Evolutionary conservation across 53 echinoderm and acorn worm genomes (phyloP).

Genomic region (Paracentrotus lividus): DNA sequence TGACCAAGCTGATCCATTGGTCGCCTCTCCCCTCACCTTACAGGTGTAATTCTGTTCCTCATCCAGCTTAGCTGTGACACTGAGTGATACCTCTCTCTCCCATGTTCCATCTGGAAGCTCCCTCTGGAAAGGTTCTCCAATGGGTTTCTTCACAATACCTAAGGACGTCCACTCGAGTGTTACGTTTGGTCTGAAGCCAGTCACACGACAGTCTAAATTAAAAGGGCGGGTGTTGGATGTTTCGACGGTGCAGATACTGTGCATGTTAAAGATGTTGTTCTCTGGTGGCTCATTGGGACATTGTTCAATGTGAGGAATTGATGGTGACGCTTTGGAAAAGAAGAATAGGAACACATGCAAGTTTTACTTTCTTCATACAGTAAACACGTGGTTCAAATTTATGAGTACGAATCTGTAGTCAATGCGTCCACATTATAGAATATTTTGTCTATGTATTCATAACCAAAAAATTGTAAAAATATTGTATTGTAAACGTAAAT

Average conservation of each 20-base stretch:
- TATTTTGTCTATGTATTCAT: too few species aligned
- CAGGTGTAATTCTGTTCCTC: conserved; percentile 36
- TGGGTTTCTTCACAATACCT: background rate
- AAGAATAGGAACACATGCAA: too few species aligned
- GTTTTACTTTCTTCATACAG: too few species aligned
- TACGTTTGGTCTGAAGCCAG: conserved; percentile 38
- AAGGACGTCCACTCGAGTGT: background rate
- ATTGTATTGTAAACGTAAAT: too few species aligned
- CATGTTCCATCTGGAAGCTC: background rate
- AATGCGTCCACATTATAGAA: too few species aligned
- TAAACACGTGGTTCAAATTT: too few species aligned
- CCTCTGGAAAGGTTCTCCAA: background rate
- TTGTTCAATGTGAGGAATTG: background rate
- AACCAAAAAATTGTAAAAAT: too few species aligned
- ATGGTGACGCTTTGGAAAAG: background rate
- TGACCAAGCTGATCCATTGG: background rate
- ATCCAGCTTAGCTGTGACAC: conserved; percentile 2
- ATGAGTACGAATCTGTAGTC: too few species aligned
- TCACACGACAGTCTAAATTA: conserved; percentile 10
- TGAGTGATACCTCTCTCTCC: conserved; percentile 22
- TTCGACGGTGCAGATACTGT: conserved; percentile 7
- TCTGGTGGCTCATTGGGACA: background rate
- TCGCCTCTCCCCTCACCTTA: conserved; percentile 25
- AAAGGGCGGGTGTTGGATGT: background rate
- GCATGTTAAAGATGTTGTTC: background rate